Conservation (phyloP, 2,797 vertebrate species). For the Steatocranus sp. region DNA sequence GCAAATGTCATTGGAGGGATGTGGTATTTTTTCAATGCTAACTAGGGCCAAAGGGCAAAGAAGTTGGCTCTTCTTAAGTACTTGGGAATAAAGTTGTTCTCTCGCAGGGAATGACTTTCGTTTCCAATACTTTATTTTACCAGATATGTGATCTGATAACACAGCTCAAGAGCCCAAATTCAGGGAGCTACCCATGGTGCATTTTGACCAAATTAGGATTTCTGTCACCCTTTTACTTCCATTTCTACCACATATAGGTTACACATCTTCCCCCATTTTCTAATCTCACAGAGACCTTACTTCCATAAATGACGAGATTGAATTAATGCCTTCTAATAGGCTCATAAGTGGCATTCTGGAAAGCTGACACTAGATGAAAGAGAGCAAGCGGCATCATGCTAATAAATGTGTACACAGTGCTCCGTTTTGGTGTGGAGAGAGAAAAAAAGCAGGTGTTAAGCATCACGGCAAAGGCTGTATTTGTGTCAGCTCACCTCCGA, state of each 20-base stretch:
- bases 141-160: not conserved
- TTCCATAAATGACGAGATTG: conserved; percentile 22
- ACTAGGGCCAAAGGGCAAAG: not conserved
- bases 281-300: conserved; percentile 5
- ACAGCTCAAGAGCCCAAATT: not conserved
- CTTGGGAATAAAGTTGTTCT: not conserved
- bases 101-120: not conserved
- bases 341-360: conserved; percentile 2
- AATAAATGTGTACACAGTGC: conserved; percentile 52
- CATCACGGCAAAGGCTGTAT: conserved; percentile 26
- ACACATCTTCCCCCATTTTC: not conserved
- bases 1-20: not conserved
- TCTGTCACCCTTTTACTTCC: not conserved
- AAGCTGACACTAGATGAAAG: conserved; percentile 10
- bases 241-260: not conserved
- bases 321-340: conserved; percentile 40
- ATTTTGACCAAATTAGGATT: not conserved
- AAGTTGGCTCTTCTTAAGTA: not conserved
- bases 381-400: conserved; percentile 7
- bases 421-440: conserved; percentile 26
- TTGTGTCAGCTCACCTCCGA: conserved; percentile 33
- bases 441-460: conserved; percentile 36
- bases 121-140: not conserved
- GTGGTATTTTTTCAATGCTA: not conserved
- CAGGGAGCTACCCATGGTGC: not conserved